Percentiles rank a stretch among this genome's conserved stretches.
These are phyloP conservation scores for Pogonomyrmex californicus DNA, from an alignment of 1,140 invertebrate genomes.

Conservation along the genomic window DNA sequence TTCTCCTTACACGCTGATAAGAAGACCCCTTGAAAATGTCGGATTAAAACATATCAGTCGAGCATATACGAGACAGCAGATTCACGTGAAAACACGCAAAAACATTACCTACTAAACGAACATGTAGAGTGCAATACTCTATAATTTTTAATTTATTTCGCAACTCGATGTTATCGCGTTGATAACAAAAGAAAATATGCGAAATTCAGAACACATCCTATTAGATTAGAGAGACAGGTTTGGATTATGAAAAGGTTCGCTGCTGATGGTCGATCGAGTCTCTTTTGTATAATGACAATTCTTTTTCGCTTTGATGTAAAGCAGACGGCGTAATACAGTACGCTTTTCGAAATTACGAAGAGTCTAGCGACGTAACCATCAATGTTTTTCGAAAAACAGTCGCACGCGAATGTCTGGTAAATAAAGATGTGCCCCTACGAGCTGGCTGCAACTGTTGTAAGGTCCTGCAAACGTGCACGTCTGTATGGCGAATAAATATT, in stretches of 20 bases:
- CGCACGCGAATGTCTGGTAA: not conserved
- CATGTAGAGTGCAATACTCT: not conserved
- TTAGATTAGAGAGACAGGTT: not conserved
- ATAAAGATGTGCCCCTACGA: not conserved
- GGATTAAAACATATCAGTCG: not conserved
- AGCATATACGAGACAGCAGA: not conserved
- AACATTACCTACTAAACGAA: not conserved
- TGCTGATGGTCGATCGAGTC: not conserved
- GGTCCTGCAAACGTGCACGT: not conserved
- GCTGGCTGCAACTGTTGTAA: constrained; percentile 15
- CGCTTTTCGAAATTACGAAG: not conserved
- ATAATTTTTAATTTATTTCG: constrained; percentile 2
- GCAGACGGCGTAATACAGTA: not conserved
- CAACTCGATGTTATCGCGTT: too few relatives aligned
- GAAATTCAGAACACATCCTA: not conserved
- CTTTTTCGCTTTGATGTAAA: not conserved
- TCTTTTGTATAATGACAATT: not conserved
- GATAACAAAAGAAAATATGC: not conserved
- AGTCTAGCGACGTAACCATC: not conserved
- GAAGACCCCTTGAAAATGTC: not conserved
- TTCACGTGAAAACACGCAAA: not conserved
- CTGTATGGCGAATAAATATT: constrained; percentile 51
- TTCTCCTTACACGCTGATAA: not conserved
- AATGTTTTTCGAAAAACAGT: not conserved
- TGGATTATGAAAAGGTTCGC: not conserved